These are phyloP conservation scores for Sinohyriopsis cumingii DNA, from an alignment of 2,888 invertebrate species.

Conservation along the genomic window DNA sequence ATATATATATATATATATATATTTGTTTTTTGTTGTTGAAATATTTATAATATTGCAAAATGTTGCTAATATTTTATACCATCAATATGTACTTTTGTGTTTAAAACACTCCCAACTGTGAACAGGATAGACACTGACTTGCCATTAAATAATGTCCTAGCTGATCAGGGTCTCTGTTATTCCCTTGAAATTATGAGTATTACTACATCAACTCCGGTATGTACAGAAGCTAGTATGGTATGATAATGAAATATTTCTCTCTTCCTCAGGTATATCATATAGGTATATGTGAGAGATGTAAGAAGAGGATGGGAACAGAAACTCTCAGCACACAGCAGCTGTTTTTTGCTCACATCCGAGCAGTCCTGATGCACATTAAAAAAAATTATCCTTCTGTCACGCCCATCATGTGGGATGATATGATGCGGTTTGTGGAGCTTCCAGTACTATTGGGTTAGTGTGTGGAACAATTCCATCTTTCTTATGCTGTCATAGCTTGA, in stretches of 20 bases:
- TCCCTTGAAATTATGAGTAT: too few species aligned
- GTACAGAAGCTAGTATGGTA: too few species aligned
- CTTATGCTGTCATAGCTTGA: neutral
- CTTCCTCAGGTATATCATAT: conserved; percentile 77
- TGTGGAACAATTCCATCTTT: neutral
- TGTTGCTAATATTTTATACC: too few species aligned
- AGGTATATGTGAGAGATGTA: conserved; percentile 71
- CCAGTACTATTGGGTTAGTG: conserved; percentile 46
- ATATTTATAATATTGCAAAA: too few species aligned
- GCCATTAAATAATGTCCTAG: too few species aligned
- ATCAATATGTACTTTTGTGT: too few species aligned
- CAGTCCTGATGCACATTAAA: conserved; percentile 76
- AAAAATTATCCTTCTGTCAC: conserved; percentile 76
- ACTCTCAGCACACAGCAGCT: conserved; percentile 62
- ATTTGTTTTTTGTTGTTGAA: too few species aligned
- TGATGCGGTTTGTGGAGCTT: conserved; percentile 76
- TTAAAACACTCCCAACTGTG: too few species aligned
- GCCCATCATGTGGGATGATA: conserved; percentile 87
- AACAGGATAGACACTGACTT: too few species aligned
- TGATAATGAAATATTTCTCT: neutral
- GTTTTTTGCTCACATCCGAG: conserved; percentile 66
- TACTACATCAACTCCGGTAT: too few species aligned
- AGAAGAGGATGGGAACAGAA: conserved; percentile 60
- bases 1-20: too few species aligned
- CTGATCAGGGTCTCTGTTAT: too few species aligned